Percentiles rank a stretch among this genome's conserved stretches.
phyloP scores from a whole-genome alignment of 2,888 invertebrate species.

The Charanyca ferruginea region DNA sequence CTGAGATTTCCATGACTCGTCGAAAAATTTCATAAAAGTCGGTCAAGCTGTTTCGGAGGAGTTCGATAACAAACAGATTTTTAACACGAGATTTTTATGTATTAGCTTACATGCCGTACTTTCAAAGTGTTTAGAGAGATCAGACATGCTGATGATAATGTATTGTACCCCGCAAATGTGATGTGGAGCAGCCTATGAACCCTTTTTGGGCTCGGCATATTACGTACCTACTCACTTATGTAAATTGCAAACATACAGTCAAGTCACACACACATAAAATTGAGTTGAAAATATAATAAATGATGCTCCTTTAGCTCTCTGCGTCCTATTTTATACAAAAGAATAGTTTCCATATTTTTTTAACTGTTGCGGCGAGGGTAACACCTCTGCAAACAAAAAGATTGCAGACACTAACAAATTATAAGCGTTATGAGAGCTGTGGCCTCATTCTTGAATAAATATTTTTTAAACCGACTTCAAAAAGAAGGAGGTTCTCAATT shows the following conservation, averaged over 20 bases:
- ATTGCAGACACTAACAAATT: constrained; percentile 15
- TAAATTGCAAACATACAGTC: constrained; percentile 12
- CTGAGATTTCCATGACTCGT: no score
- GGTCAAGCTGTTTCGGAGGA: no score
- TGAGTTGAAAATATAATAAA: constrained; percentile 18
- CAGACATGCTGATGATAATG: not conserved
- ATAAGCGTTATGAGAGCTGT: constrained; percentile 6
- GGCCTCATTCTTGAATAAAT: no score
- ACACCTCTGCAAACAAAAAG: constrained; percentile 18
- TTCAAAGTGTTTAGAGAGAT: not conserved
- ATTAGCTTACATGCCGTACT: no score
- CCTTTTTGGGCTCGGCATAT: not conserved
- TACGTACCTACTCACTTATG: constrained; percentile 1
- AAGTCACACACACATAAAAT: constrained; percentile 14
- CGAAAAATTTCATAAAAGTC: no score
- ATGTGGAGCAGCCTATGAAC: not conserved
- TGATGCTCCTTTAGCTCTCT: not conserved
- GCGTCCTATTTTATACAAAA: constrained; percentile 2
- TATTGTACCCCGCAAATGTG: not conserved
- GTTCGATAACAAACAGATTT: no score
- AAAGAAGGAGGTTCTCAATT: no score
- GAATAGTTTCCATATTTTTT: constrained; percentile 29
- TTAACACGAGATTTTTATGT: no score
- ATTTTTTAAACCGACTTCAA: no score
- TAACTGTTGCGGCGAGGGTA: constrained; percentile 3